Evolutionary conservation across 2,113 vertebrate species (phyloP).

Genomic region (Pedetes capensis): DNA sequence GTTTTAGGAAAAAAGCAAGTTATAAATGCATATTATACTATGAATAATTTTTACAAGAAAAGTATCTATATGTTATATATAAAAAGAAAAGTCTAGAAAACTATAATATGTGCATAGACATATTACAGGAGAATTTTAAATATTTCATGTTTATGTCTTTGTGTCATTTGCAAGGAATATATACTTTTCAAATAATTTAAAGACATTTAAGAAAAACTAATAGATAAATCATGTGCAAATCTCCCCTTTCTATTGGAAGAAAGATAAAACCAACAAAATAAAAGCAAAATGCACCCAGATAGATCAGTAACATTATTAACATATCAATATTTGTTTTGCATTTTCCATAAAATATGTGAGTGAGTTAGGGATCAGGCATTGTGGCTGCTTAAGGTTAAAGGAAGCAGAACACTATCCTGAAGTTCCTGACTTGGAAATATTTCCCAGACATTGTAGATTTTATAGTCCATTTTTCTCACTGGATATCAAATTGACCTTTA

Average conservation of each 20-base stretch:
- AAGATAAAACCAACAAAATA: neutral
- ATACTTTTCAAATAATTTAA: neutral
- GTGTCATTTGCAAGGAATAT: neutral
- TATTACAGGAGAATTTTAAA: neutral
- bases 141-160: neutral
- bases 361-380: neutral
- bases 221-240: neutral
- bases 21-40: neutral
- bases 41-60: neutral
- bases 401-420: neutral
- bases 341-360: neutral
- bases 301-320: neutral
- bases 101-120: neutral
- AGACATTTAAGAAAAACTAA: neutral
- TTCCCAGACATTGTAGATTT: neutral
- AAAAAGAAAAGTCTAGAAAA: neutral
- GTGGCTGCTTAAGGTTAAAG: neutral
- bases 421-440: neutral
- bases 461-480: constrained; percentile 4
- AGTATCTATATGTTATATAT: neutral
- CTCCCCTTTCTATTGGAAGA: neutral
- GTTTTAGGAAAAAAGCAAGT: neutral
- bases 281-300: neutral
- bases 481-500: constrained; percentile 42
- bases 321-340: neutral